Evolutionary conservation across 2,888 invertebrate genomes (phyloP).

Genomic region (Hypselothyrea guttata): DNA sequence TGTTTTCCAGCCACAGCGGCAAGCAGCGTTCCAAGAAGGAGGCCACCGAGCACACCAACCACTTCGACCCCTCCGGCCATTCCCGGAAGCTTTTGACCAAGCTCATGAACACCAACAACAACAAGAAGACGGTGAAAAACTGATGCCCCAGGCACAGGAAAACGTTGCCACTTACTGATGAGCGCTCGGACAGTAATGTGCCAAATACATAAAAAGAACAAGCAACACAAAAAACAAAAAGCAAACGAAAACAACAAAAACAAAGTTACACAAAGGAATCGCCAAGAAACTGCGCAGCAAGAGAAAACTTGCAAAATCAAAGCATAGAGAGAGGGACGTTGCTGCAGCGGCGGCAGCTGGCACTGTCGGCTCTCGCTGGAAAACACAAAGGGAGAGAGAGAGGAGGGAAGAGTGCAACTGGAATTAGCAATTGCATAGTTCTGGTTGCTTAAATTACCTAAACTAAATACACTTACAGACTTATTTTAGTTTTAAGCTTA

Average conservation of each 20-base stretch:
- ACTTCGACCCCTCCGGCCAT: conserved; percentile 95
- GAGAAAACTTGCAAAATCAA: conserved; percentile 27
- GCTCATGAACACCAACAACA: conserved; percentile 84
- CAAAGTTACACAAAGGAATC: conserved; percentile 10
- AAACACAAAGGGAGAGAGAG: conserved; percentile 15
- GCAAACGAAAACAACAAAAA: too few species aligned
- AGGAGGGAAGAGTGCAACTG: conserved; percentile 17
- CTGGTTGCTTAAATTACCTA: conserved; percentile 48
- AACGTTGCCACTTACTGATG: conserved; percentile 11
- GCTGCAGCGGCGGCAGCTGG: conserved; percentile 46
- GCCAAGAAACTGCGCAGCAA: conserved; percentile 16
- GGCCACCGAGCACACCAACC: conserved; percentile 93
- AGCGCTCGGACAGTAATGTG: conserved; percentile 27
- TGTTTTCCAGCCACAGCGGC: conserved; percentile 93
- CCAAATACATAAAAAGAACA: conserved; percentile 14
- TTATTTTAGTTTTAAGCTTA: conserved; percentile 63
- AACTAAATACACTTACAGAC: conserved; percentile 65
- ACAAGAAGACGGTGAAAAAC: conserved; percentile 85
- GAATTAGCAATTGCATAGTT: conserved; percentile 47
- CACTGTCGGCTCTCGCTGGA: conserved; percentile 40
- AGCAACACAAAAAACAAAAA: conserved; percentile 5
- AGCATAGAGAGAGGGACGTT: conserved; percentile 11
- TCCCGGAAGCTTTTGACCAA: conserved; percentile 76
- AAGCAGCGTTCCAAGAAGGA: conserved; percentile 96
- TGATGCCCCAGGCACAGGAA: conserved; percentile 37